Evolutionary conservation across 2,888 invertebrate species (phyloP), one percentile per base, ranked within the genome.

Genomic region (Hydropsyche betteni): DNA sequence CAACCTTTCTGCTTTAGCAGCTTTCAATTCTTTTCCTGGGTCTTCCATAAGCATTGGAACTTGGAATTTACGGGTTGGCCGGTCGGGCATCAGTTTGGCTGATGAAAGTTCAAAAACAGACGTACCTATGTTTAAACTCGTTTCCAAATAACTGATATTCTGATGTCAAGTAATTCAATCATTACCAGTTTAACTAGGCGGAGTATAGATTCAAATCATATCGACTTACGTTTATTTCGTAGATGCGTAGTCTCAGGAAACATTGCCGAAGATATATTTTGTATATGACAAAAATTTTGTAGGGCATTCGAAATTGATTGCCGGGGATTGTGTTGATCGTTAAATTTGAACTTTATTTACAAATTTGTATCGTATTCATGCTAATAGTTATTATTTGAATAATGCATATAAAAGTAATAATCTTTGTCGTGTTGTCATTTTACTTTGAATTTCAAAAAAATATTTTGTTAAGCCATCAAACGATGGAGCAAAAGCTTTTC

Each of bases 41-140:
- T 91, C 90, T 80, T 91, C 90, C 83, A 90, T 85, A 74, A 84
- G 83, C 81, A 87, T 84, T 75, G 88, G 89, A 78, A 86, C 86
- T 83, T 90, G 89, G 85, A 92, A 92, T 84, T 90, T 91, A 83
- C 92, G 89, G 82, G 91, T 89, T 81, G 92, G 90, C 82, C 92
- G 90, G 84, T 89, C 87, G 80, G 92, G 90, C 80, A 91, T 89
- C 86, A 92, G 88, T 82, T 90, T 89, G 80, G 89, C 88, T 88
- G 88, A 84, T 85, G 84, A 69, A 44, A 61, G 24, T 61, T 52
- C 53, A 52, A 70, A 36, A 64, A 55, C 16, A 55, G 16, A 10
- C 4, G 12, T 55, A 4, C 6, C n/a, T 55, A 14, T 3, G 12
- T 55, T n/a, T 55, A 5, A 16, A 12, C 6, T 8, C 55, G 55